Base-by-base conservation (phyloP, 2,113 vertebrate species). In the Cyrtonyx montezumae region DNA sequence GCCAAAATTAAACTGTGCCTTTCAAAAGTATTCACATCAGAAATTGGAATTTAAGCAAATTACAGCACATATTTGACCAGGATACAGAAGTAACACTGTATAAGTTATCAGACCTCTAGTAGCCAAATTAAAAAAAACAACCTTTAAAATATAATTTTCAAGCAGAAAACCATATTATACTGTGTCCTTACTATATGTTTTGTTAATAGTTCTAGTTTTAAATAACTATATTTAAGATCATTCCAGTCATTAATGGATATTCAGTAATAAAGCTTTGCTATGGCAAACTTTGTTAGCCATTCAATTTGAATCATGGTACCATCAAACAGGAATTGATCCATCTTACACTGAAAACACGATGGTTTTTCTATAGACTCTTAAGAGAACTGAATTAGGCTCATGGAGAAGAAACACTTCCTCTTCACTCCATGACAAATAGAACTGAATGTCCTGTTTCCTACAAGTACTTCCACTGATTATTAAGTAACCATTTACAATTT, bases 401-500 rank as follows among this genome's bases (percentile, higher is more conserved):
- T 14, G 48, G 32, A 88, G 48, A 76, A 86, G 66, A 88, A 87
- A 56, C 43, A 61, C 15, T 61, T 36, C 11, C n/a, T 55, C 37
- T 53, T 51, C 58, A 69, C 19, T 70, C 46, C 18, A 45, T 30
- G 40, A 84, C 75, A 37, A 21, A 73, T 28, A 76, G 76, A 93
- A 58, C 7, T 18, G 58, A 76, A 49, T 53, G 66, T 91, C 84
- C 15, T 19, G 40, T 82, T 82, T 95, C 76, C 79, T 87, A 66
- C 71, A 82, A 83, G 69, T 69, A 78, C 68, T 59, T 80, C 61
- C 37, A 71, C 83, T 84, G 90, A 88, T 84, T 76, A 90, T 66
- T 17, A 45, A 61, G 40, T 58, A 65, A 51, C 49, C 80, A 84
- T 91, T 96, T 91, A 95, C 87, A 94, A 84, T 62, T 93, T 84